Percentiles rank a stretch among this genome's conserved stretches.
These are phyloP conservation scores for Rhopalosiphum maidis DNA, from an alignment of 1,140 invertebrate species.

Conservation along the genomic window DNA sequence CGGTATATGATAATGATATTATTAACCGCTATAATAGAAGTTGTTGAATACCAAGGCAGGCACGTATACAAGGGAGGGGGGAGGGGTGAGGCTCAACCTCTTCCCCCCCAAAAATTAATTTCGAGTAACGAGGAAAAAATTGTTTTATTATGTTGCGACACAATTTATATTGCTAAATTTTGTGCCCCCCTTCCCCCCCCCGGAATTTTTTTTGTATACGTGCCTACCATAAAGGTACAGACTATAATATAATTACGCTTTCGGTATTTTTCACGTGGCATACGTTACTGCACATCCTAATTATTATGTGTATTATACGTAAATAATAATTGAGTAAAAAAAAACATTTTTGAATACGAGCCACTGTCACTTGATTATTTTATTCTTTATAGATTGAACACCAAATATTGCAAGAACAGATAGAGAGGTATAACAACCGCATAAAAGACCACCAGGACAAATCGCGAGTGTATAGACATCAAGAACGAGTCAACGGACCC, in stretches of 20 bases:
- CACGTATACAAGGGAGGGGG: too few species aligned
- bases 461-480: constrained; percentile 75
- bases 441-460: constrained; percentile 90
- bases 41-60: neutral
- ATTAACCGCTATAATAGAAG: neutral
- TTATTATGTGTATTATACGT: too few species aligned
- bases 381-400: constrained; percentile 25
- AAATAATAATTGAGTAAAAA: neutral
- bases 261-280: neutral
- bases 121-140: too few species aligned
- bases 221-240: too few species aligned
- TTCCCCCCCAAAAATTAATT: too few species aligned
- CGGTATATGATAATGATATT: constrained; percentile 57
- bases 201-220: too few species aligned
- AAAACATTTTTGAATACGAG: too few species aligned
- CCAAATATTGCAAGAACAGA: constrained; percentile 81
- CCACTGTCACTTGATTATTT: neutral
- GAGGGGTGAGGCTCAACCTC: too few species aligned
- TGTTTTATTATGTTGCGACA: too few species aligned
- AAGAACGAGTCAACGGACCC: constrained; percentile 33
- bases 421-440: constrained; percentile 87
- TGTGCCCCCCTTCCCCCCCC: too few species aligned
- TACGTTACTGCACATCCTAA: too few species aligned
- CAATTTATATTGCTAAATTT: too few species aligned
- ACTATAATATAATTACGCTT: neutral